Conservation (phyloP, 2,113 vertebrate species). For the Charadrius vociferus region DNA sequence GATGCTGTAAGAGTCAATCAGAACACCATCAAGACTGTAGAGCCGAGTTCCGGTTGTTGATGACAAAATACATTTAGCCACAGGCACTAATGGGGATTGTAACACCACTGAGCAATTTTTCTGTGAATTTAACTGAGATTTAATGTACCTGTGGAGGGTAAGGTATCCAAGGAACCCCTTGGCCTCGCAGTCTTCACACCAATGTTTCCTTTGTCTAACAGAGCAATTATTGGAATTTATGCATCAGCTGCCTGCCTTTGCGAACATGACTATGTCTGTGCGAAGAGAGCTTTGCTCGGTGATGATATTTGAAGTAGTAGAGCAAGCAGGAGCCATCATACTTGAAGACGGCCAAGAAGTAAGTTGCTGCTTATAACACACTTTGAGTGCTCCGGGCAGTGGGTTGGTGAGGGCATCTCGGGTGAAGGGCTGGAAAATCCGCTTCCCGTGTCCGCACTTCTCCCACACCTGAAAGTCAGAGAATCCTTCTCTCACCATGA, state of each 20-base stretch:
- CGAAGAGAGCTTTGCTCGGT: conserved; percentile 92
- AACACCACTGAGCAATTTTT: neutral
- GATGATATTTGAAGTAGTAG: conserved; percentile 97
- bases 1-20: neutral
- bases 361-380: neutral
- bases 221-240: conserved; percentile 96
- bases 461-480: neutral
- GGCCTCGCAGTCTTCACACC: neutral
- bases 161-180: neutral
- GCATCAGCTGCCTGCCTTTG: conserved; percentile 96
- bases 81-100: neutral
- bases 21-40: neutral
- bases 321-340: conserved; percentile 89
- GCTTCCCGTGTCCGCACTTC: accelerated
- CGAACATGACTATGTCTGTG: conserved; percentile 99
- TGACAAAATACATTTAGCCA: neutral
- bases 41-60: neutral
- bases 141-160: neutral
- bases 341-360: conserved; percentile 93
- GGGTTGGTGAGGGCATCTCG: neutral
- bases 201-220: conserved; percentile 59
- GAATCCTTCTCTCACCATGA: neutral
- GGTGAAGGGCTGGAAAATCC: neutral
- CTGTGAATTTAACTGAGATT: neutral
- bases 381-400: no score